A percentile compares a stretch with the other conserved stretches of the same genome.
Evolutionary conservation across 2,888 invertebrate species (phyloP).

Genomic region (Galeopsomyia nigrocyanea): DNA sequence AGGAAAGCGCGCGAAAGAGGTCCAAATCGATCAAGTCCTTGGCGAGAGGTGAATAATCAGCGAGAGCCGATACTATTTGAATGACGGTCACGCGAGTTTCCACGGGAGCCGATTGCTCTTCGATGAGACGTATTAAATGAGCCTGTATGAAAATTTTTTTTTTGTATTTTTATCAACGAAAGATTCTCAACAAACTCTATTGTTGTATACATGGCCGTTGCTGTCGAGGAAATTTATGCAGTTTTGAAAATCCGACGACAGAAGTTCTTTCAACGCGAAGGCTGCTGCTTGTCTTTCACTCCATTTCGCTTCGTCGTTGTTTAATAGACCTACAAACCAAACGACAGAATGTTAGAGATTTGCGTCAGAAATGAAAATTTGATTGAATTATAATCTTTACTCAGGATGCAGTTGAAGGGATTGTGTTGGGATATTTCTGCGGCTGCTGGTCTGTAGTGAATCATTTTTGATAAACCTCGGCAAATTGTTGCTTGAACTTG

Average conservation of each 20-base stretch:
- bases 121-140: conserved; percentile 48
- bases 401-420: conserved; percentile 48
- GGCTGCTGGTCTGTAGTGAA: conserved; percentile 52
- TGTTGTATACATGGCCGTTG: conserved; percentile 50
- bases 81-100: conserved; percentile 51
- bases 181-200: conserved; percentile 11
- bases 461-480: conserved; percentile 57
- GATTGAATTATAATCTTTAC: conserved; percentile 34
- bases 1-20: conserved; percentile 53
- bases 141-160: conserved; percentile 10
- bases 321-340: conserved; percentile 18
- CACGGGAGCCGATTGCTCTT: conserved; percentile 43
- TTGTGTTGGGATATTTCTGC: conserved; percentile 54
- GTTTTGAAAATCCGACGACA: conserved; percentile 51
- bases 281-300: conserved; percentile 53
- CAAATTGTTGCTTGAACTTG: conserved; percentile 20
- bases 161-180: not conserved
- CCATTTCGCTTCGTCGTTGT: conserved; percentile 54
- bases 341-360: too few species aligned
- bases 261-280: conserved; percentile 56
- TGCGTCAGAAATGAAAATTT: not conserved
- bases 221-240: conserved; percentile 52
- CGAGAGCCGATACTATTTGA: conserved; percentile 51
- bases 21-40: conserved; percentile 50
- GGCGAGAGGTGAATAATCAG: conserved; percentile 49